phyloP scores from a whole-genome alignment of 2,888 invertebrate genomes.

The Oscheius onirici region DNA sequence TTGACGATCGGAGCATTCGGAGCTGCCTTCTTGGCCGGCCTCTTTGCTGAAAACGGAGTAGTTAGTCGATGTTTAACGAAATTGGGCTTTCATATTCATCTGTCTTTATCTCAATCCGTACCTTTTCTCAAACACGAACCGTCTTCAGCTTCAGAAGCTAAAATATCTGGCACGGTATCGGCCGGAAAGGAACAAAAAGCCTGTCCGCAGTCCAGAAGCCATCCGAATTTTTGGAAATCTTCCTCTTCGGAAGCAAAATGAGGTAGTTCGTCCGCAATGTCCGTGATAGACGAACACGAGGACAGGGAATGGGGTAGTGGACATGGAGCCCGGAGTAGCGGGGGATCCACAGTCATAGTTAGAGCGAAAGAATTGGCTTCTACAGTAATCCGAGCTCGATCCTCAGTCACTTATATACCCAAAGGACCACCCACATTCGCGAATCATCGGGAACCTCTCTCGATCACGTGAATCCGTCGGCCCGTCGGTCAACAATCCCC shows the following conservation, averaged over 20 bases:
- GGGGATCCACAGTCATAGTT: not conserved
- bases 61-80: not conserved
- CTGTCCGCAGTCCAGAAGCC: constrained; percentile 37
- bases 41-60: constrained; percentile 12
- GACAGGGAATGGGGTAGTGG: constrained; percentile 22
- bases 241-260: constrained; percentile 43
- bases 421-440: not conserved
- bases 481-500: constrained; percentile 30
- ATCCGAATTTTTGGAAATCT: constrained; percentile 46
- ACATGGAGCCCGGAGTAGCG: not conserved
- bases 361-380: not conserved
- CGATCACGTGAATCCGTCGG: constrained; percentile 16
- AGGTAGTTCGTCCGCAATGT: constrained; percentile 36
- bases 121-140: too few relatives aligned
- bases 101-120: not conserved
- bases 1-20: constrained; percentile 31
- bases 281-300: constrained; percentile 18
- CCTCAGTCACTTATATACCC: constrained; percentile 11
- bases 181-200: constrained; percentile 4
- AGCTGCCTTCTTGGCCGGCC: not conserved
- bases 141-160: constrained; percentile 25
- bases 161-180: constrained; percentile 24
- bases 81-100: too few relatives aligned
- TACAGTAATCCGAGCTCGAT: not conserved
- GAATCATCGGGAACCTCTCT: constrained; percentile 43